Conservation (phyloP, 2,113 vertebrate genomes). For the Phyllopteryx taeniolatus region DNA sequence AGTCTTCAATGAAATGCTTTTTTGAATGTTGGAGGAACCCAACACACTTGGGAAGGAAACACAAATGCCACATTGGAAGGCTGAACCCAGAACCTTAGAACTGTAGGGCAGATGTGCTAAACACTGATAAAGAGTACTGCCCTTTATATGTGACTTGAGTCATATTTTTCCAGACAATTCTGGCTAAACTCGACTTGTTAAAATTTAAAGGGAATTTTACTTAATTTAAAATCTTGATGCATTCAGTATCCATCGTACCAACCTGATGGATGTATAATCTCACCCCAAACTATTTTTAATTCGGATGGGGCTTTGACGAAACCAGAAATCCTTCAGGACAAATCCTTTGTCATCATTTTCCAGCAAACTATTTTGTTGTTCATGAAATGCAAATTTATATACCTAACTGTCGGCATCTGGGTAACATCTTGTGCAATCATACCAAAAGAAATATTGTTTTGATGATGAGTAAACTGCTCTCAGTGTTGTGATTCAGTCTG, state of each 20-base stretch:
- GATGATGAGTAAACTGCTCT: slow-evolving; percentile 54
- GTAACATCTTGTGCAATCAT: slow-evolving; percentile 35
- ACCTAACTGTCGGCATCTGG: slow-evolving; percentile 51
- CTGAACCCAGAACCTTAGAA: too few relatives aligned
- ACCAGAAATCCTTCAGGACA: neutral
- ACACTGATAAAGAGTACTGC: too few relatives aligned
- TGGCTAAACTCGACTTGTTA: too few relatives aligned
- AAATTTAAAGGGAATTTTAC: too few relatives aligned
- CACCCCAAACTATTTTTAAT: neutral
- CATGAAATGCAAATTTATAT: slow-evolving; percentile 25
- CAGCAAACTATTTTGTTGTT: slow-evolving; percentile 11
- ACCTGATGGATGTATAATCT: neutral
- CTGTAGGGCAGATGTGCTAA: too few relatives aligned
- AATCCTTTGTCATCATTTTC: neutral
- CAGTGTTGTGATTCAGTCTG: slow-evolving; percentile 51
- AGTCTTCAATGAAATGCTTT: too few relatives aligned
- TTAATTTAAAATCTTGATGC: neutral
- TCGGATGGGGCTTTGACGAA: neutral
- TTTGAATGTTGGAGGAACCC: too few relatives aligned
- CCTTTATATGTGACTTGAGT: too few relatives aligned
- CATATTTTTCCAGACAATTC: too few relatives aligned
- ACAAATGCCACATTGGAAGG: too few relatives aligned
- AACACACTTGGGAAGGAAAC: too few relatives aligned
- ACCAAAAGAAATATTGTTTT: slow-evolving; percentile 31
- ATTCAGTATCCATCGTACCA: neutral